These are phyloP conservation scores for Macaca mulatta DNA, from an alignment of 2,113 vertebrate genomes.

Conservation along the genomic window DNA sequence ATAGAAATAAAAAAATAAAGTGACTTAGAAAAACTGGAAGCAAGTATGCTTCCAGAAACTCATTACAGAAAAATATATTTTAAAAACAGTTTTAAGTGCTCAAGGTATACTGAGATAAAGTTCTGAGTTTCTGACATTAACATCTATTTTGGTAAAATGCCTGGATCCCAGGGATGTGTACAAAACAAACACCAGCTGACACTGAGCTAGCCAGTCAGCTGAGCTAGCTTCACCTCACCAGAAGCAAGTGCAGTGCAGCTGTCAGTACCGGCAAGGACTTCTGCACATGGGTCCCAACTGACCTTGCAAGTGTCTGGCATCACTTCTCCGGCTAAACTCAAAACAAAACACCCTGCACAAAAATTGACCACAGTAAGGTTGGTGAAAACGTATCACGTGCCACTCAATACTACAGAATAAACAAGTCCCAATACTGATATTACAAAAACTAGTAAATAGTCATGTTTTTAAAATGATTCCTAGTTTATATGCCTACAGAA, in stretches of 20 bases:
- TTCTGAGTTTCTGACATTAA: not conserved
- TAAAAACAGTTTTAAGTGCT: not conserved
- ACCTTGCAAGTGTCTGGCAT: not conserved
- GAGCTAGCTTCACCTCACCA: not conserved
- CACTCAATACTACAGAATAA: not conserved
- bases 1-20: constrained; percentile 24
- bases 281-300: not conserved
- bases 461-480: not conserved
- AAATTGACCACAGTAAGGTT: not conserved
- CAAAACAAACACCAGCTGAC: not conserved
- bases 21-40: not conserved
- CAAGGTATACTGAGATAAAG: not conserved
- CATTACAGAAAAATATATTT: not conserved
- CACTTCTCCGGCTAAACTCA: not conserved
- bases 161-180: not conserved
- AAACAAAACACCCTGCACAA: not conserved
- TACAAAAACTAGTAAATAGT: not conserved
- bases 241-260: not conserved
- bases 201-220: not conserved
- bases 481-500: not conserved
- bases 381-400: not conserved
- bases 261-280: not conserved
- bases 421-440: not conserved
- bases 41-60: constrained; percentile 30
- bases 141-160: not conserved